Conservation (phyloP, 1,140 invertebrate species). For the Temnothorax longispinosus region DNA sequence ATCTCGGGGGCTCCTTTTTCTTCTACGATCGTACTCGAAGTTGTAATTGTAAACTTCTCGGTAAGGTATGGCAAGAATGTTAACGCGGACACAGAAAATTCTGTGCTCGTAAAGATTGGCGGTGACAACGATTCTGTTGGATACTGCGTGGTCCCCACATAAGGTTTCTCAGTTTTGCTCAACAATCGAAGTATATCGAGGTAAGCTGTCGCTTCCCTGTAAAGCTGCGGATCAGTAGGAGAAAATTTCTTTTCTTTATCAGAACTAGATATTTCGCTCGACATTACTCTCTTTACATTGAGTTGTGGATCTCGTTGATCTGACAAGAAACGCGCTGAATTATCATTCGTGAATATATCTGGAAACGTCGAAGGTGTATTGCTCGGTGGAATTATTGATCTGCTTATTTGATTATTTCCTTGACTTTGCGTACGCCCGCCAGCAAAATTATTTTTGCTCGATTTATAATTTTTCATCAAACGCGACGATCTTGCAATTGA, state of each 20-base stretch:
- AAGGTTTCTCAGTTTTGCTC: not conserved
- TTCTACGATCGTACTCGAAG: not conserved
- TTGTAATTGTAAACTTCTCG: not conserved
- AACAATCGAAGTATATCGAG: not conserved
- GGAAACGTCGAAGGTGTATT: not conserved
- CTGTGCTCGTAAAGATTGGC: not conserved
- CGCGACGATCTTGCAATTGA: not conserved
- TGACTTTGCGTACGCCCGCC: not conserved
- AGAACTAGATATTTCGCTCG: not conserved
- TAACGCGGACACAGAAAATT: not conserved
- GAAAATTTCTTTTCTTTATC: not conserved
- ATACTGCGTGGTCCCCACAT: too few relatives aligned
- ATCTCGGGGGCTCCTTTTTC: not conserved
- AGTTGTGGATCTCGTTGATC: not conserved
- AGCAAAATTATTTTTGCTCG: not conserved
- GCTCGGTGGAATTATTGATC: not conserved
- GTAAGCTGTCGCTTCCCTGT: slow-evolving; percentile 12
- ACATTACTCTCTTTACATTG: not conserved
- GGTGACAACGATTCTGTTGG: not conserved
- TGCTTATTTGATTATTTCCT: not conserved
- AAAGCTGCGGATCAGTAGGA: not conserved
- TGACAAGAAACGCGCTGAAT: not conserved
- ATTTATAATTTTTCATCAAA: not conserved
- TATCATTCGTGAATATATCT: not conserved
- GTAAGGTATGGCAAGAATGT: not conserved